Percentiles rank a stretch among this genome's conserved stretches.
Evolutionary conservation across 2,888 invertebrate genomes (phyloP).

Genomic region (Apamea sordens): DNA sequence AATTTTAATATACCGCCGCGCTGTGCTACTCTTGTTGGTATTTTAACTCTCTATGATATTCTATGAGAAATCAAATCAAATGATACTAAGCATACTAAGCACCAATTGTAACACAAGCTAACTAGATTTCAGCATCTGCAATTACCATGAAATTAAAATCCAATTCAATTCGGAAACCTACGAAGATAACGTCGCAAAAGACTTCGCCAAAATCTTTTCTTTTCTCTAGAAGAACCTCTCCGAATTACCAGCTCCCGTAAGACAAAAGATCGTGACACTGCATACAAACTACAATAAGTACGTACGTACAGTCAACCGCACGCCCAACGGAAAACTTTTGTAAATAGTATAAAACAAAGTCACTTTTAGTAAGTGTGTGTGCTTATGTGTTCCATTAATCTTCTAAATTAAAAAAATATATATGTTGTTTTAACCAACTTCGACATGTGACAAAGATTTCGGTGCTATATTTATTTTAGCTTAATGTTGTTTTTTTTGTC

Average conservation of each 20-base stretch:
- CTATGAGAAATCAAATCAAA: too few species aligned
- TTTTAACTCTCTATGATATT: background rate
- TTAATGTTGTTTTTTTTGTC: background rate
- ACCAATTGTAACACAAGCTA: background rate
- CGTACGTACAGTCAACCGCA: constrained; percentile 7
- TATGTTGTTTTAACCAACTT: background rate
- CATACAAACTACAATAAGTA: constrained; percentile 47
- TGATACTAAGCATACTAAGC: background rate
- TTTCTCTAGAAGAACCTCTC: constrained; percentile 1
- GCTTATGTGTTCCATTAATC: background rate
- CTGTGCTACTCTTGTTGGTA: background rate
- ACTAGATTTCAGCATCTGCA: background rate
- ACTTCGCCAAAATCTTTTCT: background rate
- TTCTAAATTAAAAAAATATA: too few species aligned
- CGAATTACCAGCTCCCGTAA: constrained; percentile 4
- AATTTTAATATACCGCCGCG: background rate
- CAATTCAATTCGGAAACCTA: background rate
- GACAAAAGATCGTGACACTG: constrained; percentile 44
- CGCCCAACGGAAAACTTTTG: too few species aligned
- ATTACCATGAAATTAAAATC: background rate
- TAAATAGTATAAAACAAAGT: background rate
- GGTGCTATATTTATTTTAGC: background rate
- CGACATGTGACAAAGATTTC: background rate
- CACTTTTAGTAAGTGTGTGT: background rate
- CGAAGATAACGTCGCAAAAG: background rate